Evolutionary conservation across 2,113 vertebrate species (phyloP).

Genomic region (Corythornis vintsioides): DNA sequence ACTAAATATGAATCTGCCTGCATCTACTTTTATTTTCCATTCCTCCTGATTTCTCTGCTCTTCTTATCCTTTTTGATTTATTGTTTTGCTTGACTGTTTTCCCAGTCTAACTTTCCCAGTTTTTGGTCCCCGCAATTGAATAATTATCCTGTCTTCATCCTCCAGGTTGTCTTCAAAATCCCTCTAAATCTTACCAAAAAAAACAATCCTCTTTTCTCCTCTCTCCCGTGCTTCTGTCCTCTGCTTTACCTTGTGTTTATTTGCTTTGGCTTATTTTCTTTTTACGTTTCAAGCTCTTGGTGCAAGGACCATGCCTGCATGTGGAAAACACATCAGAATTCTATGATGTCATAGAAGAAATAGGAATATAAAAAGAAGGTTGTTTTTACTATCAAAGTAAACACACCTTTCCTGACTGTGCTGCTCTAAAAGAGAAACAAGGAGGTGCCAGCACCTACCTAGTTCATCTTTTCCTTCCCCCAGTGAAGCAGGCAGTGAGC

Average conservation of each 20-base stretch:
- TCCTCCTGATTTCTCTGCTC: neutral
- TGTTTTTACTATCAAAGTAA: neutral
- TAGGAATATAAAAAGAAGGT: neutral
- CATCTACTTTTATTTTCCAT: neutral
- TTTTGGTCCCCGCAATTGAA: neutral
- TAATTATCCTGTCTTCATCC: neutral
- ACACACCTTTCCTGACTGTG: neutral
- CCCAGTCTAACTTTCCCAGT: too few species aligned
- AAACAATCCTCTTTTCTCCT: neutral
- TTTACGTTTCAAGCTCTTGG: neutral
- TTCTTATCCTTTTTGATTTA: neutral
- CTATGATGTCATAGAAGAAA: neutral
- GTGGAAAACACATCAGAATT: neutral
- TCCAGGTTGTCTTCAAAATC: constrained; percentile 16
- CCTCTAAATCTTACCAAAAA: neutral
- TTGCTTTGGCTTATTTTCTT: neutral
- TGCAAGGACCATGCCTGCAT: neutral
- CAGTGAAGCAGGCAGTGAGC: neutral
- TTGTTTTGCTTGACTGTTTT: neutral
- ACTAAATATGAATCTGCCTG: neutral
- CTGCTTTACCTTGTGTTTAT: constrained; percentile 19
- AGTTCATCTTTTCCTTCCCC: neutral
- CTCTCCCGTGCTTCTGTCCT: neutral
- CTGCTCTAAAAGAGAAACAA: neutral
- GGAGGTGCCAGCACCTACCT: neutral